These are phyloP conservation scores for Oreochromis aureus DNA, from an alignment of 2,113 vertebrate genomes.

Conservation along the genomic window DNA sequence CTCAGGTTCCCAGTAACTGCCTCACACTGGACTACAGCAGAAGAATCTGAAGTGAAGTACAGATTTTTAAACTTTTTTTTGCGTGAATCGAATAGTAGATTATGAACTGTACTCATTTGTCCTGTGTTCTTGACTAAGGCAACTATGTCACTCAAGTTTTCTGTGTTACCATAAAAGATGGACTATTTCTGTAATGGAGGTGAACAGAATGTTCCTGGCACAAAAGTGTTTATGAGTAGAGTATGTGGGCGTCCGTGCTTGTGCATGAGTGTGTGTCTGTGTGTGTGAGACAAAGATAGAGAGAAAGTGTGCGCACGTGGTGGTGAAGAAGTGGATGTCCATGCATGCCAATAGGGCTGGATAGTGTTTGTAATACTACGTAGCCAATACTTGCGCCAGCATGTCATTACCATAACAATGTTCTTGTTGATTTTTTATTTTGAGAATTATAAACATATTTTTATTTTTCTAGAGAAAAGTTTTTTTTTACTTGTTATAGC, in stretches of 20 bases:
- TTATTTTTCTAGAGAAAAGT: not conserved
- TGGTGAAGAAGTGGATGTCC: not conserved
- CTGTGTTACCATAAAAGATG: conserved; percentile 43
- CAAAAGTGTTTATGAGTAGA: conserved; percentile 6
- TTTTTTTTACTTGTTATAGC: not conserved
- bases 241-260: not conserved
- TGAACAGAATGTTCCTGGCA: conserved; percentile 66
- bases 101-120: conserved; percentile 14
- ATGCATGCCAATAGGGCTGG: not conserved
- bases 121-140: conserved; percentile 4
- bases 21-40: conserved; percentile 4
- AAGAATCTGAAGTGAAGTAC: not conserved
- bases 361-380: not conserved
- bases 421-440: not conserved
- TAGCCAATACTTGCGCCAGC: not conserved
- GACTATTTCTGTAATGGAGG: conserved; percentile 42
- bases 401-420: not conserved
- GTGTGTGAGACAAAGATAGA: not conserved
- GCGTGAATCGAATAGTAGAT: not conserved
- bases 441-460: not conserved
- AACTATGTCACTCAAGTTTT: conserved; percentile 42
- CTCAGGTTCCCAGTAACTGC: conserved; percentile 21
- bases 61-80: not conserved
- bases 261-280: not conserved
- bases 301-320: not conserved